Conservation (phyloP, 2,113 vertebrate genomes). For the Okapia johnstoni region DNA sequence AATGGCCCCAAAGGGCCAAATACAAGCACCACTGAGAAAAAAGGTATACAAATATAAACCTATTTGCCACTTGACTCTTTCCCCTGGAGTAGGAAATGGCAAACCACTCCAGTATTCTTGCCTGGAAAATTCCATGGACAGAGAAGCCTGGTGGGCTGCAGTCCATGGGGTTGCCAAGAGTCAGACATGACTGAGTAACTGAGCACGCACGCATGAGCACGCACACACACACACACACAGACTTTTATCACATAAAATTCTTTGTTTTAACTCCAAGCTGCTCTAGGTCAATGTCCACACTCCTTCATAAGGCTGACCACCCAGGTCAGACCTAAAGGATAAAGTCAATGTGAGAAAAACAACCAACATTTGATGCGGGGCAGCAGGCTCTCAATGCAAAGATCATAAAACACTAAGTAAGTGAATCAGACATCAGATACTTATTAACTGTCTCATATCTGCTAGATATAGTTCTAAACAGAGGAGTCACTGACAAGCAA, state of each 20-base stretch:
- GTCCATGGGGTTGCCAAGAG: background rate
- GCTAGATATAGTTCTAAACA: background rate
- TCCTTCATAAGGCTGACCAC: background rate
- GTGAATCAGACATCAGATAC: background rate
- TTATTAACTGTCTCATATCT: background rate
- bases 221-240: background rate
- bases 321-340: background rate
- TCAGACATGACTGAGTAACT: background rate
- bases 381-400: background rate
- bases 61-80: background rate
- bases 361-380: background rate
- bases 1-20: background rate
- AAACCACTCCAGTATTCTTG: background rate
- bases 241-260: background rate
- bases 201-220: fast-evolving
- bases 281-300: background rate
- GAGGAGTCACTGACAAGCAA: background rate
- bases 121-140: background rate
- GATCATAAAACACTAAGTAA: background rate
- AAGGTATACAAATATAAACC: background rate
- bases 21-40: background rate
- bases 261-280: background rate
- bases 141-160: background rate
- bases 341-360: background rate
- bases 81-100: background rate